These are phyloP conservation scores for Thamnophis sirtalis DNA, from an alignment of 2,113 vertebrate genomes.

Conservation along the genomic window DNA sequence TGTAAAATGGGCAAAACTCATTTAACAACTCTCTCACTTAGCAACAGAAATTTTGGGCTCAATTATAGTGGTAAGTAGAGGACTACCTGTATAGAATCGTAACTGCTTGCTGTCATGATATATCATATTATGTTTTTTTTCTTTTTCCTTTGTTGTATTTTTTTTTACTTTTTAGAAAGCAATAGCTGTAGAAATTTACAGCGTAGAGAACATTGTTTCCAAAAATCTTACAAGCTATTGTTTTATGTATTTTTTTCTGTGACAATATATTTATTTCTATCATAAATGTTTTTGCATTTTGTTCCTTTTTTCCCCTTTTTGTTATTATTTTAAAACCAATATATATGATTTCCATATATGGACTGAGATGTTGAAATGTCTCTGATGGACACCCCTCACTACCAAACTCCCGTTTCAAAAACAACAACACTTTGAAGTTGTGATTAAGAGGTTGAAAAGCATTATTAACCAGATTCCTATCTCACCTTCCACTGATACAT, in stretches of 20 bases:
- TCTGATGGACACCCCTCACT: neutral
- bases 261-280: no score
- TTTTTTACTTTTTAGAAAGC: neutral
- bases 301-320: neutral
- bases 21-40: neutral
- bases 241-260: neutral
- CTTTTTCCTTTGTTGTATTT: neutral
- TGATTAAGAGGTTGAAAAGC: neutral
- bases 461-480: neutral
- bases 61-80: neutral
- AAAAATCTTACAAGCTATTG: neutral
- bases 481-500: neutral
- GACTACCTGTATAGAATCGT: neutral
- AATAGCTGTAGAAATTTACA: neutral
- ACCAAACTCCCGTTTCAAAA: neutral
- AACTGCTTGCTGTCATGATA: neutral
- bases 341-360: neutral
- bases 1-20: neutral
- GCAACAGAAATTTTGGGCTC: neutral
- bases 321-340: neutral
- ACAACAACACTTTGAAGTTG: neutral
- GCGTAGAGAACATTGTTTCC: neutral
- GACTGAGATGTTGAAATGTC: neutral
- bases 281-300: neutral
- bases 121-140: neutral